A percentile compares a stretch with the other conserved stretches of the same genome.
Evolutionary conservation across 1,140 invertebrate species (phyloP).

Genomic region (Sycophaga agraensis): DNA sequence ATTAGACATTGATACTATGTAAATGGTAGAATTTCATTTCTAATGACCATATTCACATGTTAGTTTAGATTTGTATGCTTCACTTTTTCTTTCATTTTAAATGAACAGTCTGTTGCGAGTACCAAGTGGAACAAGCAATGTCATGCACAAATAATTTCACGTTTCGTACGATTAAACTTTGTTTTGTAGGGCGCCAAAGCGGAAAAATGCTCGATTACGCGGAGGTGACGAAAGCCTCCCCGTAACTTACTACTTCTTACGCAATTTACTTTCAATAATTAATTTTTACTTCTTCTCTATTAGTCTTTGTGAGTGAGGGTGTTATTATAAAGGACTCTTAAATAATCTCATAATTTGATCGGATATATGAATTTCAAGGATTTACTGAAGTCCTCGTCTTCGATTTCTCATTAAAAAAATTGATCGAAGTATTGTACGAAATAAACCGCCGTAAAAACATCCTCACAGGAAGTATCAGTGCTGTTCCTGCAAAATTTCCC

Average conservation of each 20-base stretch:
- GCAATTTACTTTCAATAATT: constrained; percentile 9
- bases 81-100: background rate
- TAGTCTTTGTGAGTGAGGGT: background rate
- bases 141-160: constrained; percentile 49
- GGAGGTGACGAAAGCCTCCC: background rate
- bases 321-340: background rate
- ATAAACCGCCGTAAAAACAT: constrained; percentile 1
- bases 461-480: background rate
- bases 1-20: constrained; percentile 56
- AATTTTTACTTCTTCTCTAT: background rate
- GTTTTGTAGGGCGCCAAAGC: background rate
- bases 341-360: background rate
- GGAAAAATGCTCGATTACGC: background rate
- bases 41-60: constrained; percentile 52
- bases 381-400: too few species aligned
- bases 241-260: background rate
- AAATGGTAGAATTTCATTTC: constrained; percentile 51
- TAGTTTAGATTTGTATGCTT: constrained; percentile 26
- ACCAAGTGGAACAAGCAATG: constrained; percentile 48
- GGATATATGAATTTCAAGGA: too few species aligned
- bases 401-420: background rate
- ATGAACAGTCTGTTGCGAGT: constrained; percentile 51
- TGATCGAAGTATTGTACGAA: background rate
- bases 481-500: background rate
- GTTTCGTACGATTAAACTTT: too few species aligned